These are phyloP conservation scores for Gallinago undulata DNA, from an alignment of 2,113 vertebrate species.

Conservation along the genomic window DNA sequence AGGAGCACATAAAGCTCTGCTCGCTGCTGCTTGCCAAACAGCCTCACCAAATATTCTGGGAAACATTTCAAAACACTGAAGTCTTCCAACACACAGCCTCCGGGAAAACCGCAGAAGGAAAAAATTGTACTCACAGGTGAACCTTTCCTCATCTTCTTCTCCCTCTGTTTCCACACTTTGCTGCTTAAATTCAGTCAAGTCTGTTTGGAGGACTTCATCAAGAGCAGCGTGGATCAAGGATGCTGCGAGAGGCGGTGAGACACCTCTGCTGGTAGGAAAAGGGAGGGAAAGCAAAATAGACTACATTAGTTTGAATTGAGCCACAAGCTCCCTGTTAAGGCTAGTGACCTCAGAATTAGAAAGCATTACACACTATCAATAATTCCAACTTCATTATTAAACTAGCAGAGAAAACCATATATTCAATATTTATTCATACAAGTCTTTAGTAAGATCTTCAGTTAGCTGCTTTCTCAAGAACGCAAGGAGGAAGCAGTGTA, in stretches of 20 bases:
- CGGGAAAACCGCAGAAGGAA: not conserved
- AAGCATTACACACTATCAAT: not conserved
- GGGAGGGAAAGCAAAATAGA: not conserved
- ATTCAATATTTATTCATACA: slow-evolving; percentile 35
- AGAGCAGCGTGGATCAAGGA: slow-evolving; percentile 76
- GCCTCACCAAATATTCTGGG: not conserved
- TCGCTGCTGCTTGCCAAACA: not conserved
- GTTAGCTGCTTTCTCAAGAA: slow-evolving; percentile 10
- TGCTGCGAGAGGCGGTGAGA: slow-evolving; percentile 72
- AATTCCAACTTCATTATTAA: slow-evolving; percentile 1
- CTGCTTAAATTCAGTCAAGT: slow-evolving; percentile 78
- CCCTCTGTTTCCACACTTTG: slow-evolving; percentile 58
- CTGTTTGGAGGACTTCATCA: slow-evolving; percentile 73
- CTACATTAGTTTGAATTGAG: not conserved
- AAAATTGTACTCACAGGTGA: slow-evolving; percentile 70
- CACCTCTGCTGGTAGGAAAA: slow-evolving; percentile 67
- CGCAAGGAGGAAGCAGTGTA: not conserved
- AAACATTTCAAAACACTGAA: not conserved
- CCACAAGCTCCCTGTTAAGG: not conserved
- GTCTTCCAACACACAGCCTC: not conserved
- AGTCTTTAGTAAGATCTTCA: not conserved
- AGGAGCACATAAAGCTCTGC: slow-evolving; percentile 8
- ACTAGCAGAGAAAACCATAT: slow-evolving; percentile 1
- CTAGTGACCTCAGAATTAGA: not conserved
- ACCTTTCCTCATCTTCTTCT: slow-evolving; percentile 9